phyloP scores from a whole-genome alignment of 2,797 vertebrate species.

The Artibeus jamaicensis region DNA sequence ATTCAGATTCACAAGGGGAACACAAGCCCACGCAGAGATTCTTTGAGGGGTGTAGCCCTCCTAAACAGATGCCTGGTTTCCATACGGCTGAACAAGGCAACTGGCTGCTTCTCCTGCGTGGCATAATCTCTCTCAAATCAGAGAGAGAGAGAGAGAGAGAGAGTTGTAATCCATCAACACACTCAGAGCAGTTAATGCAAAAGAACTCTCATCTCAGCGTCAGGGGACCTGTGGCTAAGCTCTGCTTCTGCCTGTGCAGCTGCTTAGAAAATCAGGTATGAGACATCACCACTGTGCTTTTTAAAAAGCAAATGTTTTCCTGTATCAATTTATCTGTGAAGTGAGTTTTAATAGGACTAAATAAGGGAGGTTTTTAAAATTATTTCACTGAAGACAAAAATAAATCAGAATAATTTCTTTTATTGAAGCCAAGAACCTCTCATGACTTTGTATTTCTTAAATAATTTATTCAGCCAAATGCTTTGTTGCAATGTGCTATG shows the following conservation, averaged over 20 bases:
- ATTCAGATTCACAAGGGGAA: background rate
- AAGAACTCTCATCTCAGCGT: background rate
- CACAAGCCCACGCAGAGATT: background rate
- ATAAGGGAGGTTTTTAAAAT: background rate
- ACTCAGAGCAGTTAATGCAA: background rate
- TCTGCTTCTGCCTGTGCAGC: background rate
- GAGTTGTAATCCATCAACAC: background rate
- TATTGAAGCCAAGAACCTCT: background rate
- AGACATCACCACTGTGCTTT: background rate
- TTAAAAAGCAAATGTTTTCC: background rate
- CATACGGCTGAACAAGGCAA: background rate
- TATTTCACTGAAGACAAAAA: slow-evolving; percentile 6
- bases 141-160: too few relatives aligned
- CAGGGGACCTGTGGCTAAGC: background rate
- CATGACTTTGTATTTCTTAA: background rate
- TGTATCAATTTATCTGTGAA: background rate
- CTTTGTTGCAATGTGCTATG: background rate
- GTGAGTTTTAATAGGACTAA: background rate
- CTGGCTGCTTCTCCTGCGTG: background rate
- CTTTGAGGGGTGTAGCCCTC: background rate
- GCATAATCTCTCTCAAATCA: background rate
- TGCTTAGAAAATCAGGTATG: background rate
- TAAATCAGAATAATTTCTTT: slow-evolving; percentile 16
- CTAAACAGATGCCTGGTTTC: background rate
- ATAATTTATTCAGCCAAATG: background rate